Conservation (phyloP, 1,140 invertebrate genomes). For the Nasonia vitripennis region DNA sequence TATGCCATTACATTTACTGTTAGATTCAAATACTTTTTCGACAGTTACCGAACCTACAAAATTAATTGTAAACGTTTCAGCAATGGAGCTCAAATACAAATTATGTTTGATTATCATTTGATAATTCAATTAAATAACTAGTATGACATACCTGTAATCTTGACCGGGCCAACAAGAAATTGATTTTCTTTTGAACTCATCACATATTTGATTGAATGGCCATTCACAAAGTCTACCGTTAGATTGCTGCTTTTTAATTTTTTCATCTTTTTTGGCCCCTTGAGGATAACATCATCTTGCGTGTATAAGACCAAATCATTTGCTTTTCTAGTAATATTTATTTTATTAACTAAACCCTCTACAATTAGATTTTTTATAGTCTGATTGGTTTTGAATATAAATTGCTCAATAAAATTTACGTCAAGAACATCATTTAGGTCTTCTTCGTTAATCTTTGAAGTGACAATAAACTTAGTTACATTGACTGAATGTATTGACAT, state of each 20-base stretch:
- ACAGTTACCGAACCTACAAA: constrained; percentile 55
- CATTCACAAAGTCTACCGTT: constrained; percentile 56
- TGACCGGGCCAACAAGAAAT: constrained; percentile 57
- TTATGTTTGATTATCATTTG: neutral
- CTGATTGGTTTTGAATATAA: constrained; percentile 56
- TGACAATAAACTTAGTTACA: constrained; percentile 55
- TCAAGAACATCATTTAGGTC: constrained; percentile 54
- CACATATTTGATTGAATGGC: constrained; percentile 53
- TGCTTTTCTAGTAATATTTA: constrained; percentile 58
- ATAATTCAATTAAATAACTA: neutral
- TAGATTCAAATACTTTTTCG: constrained; percentile 52
- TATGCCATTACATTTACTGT: constrained; percentile 59
- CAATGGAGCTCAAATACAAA: too few relatives aligned
- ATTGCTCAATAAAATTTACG: constrained; percentile 43
- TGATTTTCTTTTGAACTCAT: constrained; percentile 59
- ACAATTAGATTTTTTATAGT: constrained; percentile 59
- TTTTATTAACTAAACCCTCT: constrained; percentile 57
- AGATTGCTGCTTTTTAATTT: constrained; percentile 53
- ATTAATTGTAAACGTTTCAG: neutral
- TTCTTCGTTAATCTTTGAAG: constrained; percentile 55
- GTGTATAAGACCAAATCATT: constrained; percentile 59
- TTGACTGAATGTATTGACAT: constrained; percentile 50
- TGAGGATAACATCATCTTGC: constrained; percentile 54
- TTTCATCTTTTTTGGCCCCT: constrained; percentile 55
- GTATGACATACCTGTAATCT: constrained; percentile 57